Conservation (phyloP, 2,113 vertebrate genomes). For the Malurus cyaneus region DNA sequence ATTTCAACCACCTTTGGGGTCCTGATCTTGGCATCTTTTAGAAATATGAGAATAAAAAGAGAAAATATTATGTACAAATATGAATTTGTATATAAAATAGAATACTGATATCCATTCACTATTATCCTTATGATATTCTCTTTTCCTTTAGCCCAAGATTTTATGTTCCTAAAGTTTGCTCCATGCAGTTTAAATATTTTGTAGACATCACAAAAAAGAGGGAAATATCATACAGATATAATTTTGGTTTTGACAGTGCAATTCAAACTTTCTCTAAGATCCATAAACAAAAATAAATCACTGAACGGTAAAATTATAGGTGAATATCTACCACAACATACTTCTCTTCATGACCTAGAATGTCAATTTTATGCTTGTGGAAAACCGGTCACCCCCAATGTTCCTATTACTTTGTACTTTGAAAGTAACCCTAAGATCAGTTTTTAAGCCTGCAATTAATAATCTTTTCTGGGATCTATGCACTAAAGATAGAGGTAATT, state of each 20-base stretch:
- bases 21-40: background rate
- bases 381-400: background rate
- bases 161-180: background rate
- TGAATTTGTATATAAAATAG: background rate
- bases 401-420: background rate
- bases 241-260: background rate
- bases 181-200: background rate
- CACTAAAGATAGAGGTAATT: background rate
- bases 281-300: background rate
- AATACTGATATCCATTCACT: background rate
- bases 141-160: background rate
- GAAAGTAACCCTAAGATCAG: background rate
- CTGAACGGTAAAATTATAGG: background rate
- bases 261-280: background rate
- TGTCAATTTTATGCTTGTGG: background rate
- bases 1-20: background rate
- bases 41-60: background rate
- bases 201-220: background rate
- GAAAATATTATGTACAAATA: background rate
- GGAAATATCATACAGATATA: background rate
- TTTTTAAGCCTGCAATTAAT: background rate
- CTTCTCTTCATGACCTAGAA: background rate
- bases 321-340: background rate
- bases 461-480: background rate
- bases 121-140: background rate